Evolutionary conservation across 2,113 vertebrate species (phyloP).

Genomic region (Halcyon senegalensis): DNA sequence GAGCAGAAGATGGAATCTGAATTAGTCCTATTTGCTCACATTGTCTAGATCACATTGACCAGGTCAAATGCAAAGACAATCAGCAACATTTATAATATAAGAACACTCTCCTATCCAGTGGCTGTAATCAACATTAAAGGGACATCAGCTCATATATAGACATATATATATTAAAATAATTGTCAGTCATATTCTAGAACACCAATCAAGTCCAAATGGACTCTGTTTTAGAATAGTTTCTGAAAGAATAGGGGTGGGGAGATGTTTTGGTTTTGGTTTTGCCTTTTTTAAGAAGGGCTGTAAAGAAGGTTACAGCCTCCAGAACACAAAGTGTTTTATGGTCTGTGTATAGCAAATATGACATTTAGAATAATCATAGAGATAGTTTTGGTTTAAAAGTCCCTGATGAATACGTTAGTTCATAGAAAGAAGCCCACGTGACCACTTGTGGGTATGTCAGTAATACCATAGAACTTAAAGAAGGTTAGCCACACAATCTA

Average conservation of each 20-base stretch:
- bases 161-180: background rate
- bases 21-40: background rate
- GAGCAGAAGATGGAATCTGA: background rate
- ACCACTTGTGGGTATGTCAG: background rate
- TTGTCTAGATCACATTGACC: background rate
- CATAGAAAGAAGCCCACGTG: background rate
- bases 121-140: background rate
- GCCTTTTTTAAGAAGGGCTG: background rate
- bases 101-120: background rate
- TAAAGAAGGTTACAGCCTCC: background rate
- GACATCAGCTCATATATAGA: background rate
- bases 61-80: background rate
- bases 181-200: background rate
- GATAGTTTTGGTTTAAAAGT: background rate
- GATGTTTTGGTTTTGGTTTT: background rate
- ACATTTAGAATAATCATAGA: background rate
- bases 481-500: background rate
- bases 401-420: background rate
- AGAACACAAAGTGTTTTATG: background rate
- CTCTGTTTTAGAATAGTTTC: background rate
- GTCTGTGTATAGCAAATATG: background rate
- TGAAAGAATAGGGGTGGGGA: background rate
- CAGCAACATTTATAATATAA: too few relatives aligned
- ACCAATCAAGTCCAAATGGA: background rate
- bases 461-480: fast-evolving